These are phyloP conservation scores for Eupithecia tripunctaria DNA, from an alignment of 2,888 invertebrate genomes.

Conservation along the genomic window DNA sequence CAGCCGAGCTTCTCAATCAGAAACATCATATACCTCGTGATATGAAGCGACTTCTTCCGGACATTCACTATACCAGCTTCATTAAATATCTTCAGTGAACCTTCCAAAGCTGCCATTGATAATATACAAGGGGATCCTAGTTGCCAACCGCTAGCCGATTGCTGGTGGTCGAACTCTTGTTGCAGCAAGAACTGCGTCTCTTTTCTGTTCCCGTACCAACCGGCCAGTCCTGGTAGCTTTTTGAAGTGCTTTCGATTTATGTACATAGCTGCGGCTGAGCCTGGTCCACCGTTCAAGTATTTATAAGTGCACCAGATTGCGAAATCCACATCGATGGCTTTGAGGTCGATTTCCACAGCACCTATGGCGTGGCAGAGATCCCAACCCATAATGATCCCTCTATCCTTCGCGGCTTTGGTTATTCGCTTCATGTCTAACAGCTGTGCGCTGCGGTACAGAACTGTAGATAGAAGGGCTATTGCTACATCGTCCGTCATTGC, in stretches of 20 bases:
- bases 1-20: slow-evolving; percentile 65
- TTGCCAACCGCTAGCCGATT: slow-evolving; percentile 71
- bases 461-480: slow-evolving; percentile 64
- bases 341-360: slow-evolving; percentile 65
- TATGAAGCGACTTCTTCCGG: slow-evolving; percentile 69
- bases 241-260: slow-evolving; percentile 70
- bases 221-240: slow-evolving; percentile 64
- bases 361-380: slow-evolving; percentile 73
- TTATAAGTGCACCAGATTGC: slow-evolving; percentile 79
- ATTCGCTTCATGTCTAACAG: slow-evolving; percentile 69
- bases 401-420: slow-evolving; percentile 62
- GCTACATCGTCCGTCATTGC: slow-evolving; percentile 74
- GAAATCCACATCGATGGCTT: slow-evolving; percentile 68
- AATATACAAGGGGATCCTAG: slow-evolving; percentile 67
- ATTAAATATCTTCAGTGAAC: slow-evolving; percentile 63
- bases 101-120: slow-evolving; percentile 71
- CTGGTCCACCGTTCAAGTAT: slow-evolving; percentile 75
- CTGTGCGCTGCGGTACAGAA: slow-evolving; percentile 71
- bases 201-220: slow-evolving; percentile 71
- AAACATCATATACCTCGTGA: slow-evolving; percentile 73
- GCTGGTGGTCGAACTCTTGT: slow-evolving; percentile 71
- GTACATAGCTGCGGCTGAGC: slow-evolving; percentile 65
- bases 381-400: slow-evolving; percentile 70
- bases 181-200: slow-evolving; percentile 65
- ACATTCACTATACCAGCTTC: slow-evolving; percentile 68